A percentile compares a stretch with the other conserved stretches of the same genome.
These are phyloP conservation scores for Lottia scabra DNA, from an alignment of 2,888 invertebrate species.

Conservation along the genomic window DNA sequence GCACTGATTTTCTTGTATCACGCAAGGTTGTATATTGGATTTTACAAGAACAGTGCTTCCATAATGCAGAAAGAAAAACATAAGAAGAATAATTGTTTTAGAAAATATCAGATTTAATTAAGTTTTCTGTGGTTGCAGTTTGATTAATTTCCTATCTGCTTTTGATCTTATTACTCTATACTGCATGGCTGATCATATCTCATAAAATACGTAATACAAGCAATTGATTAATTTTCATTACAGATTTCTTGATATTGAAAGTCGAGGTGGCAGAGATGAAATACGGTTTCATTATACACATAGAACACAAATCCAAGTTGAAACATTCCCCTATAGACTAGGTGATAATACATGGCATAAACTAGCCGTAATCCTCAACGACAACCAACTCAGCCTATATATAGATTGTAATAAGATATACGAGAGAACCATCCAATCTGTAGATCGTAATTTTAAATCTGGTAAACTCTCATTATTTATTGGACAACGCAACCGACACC, in stretches of 20 bases:
- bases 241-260: slow-evolving; percentile 91
- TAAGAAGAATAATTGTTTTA: no score
- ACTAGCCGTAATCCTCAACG: slow-evolving; percentile 86
- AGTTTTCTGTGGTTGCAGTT: no score
- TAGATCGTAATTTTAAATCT: slow-evolving; percentile 76
- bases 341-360: slow-evolving; percentile 90
- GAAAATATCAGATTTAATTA: no score
- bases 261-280: slow-evolving; percentile 88
- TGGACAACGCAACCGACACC: slow-evolving; percentile 87
- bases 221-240: no score
- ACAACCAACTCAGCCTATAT: slow-evolving; percentile 81
- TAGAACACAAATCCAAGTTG: slow-evolving; percentile 72
- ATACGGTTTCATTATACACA: slow-evolving; percentile 62
- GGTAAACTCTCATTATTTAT: slow-evolving; percentile 77
- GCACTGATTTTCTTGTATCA: no score
- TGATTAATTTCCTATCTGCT: no score
- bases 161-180: no score
- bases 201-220: no score
- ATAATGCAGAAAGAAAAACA: no score
- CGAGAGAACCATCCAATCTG: slow-evolving; percentile 78
- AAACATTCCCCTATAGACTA: slow-evolving; percentile 88
- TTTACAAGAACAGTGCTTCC: no score
- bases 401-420: slow-evolving; percentile 90
- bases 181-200: no score
- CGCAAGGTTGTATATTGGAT: no score